Evolutionary conservation across 2,888 invertebrate species (phyloP), one percentile per base, ranked within the genome.

Genomic region (Sesia apiformis): DNA sequence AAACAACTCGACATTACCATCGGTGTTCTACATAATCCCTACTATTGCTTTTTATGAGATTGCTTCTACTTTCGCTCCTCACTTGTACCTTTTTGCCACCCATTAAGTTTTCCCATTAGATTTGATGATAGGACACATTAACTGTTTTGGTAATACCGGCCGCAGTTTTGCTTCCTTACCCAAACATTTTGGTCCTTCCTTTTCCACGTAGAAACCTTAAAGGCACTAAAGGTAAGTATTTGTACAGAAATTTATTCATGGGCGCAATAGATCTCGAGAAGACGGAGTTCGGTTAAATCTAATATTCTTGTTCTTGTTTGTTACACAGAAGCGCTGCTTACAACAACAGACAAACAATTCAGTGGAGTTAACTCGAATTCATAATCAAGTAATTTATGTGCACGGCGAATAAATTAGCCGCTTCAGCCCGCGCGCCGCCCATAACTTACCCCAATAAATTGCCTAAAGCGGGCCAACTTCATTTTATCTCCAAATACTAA

Each of bases 331-430:
- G 83, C 81, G 77, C 72, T 77, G 81, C 78, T 81, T 78, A 80
- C 78, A 83, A 84, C 84, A 86, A 84, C 84, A 85, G 80, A 84
- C 83, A 86, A 84, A 86, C 85, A 87, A 81, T 81, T 81, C 83
- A 81, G 52, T 52, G 52, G 76, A 87, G 84, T 84, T 83, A 84
- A 85, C 81, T 86, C 82, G 86, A 86, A 89, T 88, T 89, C 89
- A 89, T 89, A 89, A 89, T 89, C 87, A 87, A 88, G 87, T 89
- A 88, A 89, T 89, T 89, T 88, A 89, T 89, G 89, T 89, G 89
- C 86, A 88, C 87, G 88, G 86, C 84, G 89, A 86, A 89, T 89
- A 89, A 89, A 88, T 89, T 89, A 87, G 87, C 83, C 81, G 81
- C 83, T 74, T 79, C 76, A 81, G 83, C 80, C 85, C 81, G 84